Conservation (phyloP, 1,140 invertebrate species). For the Aphelenchoides avenae region DNA sequence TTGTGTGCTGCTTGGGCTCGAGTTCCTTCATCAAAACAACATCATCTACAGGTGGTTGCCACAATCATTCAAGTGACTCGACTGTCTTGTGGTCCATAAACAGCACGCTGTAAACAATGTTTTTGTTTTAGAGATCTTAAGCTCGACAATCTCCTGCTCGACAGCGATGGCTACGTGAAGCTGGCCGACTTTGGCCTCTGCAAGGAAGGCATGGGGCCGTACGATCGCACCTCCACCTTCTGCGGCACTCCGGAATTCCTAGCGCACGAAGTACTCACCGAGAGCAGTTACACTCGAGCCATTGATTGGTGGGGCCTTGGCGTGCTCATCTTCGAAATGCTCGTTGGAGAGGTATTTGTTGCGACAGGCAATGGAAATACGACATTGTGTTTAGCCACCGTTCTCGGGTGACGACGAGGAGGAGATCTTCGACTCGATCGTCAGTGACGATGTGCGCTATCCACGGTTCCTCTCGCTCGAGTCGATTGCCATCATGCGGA, state of each 20-base stretch:
- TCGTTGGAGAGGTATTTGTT: constrained; percentile 86
- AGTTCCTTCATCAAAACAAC: constrained; percentile 97
- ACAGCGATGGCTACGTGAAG: constrained; percentile 96
- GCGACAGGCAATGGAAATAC: not conserved
- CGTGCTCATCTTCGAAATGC: constrained; percentile 99
- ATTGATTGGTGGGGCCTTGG: constrained; percentile 99
- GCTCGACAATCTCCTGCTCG: constrained; percentile 92
- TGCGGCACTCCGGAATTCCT: constrained; percentile 99
- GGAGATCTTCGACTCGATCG: constrained; percentile 99
- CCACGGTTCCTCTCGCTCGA: constrained; percentile 93
- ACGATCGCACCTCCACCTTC: constrained; percentile 91
- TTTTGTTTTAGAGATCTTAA: constrained; percentile 95
- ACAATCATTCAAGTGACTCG: no score
- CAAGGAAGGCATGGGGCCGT: constrained; percentile 98
- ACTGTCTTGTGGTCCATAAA: no score
- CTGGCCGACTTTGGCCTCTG: constrained; percentile 98
- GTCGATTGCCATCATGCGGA: constrained; percentile 96
- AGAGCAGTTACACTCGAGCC: constrained; percentile 93
- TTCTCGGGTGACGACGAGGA: constrained; percentile 99
- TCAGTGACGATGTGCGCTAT: constrained; percentile 98
- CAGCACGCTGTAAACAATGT: no score
- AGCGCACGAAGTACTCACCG: constrained; percentile 89
- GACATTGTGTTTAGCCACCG: constrained; percentile 74
- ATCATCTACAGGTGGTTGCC: constrained; percentile 77
- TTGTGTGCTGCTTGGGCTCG: constrained; percentile 93